Percentiles rank a stretch among this genome's conserved stretches.
Evolutionary conservation across 2,888 invertebrate genomes (phyloP).

Genomic region (Campaea margaritaria): DNA sequence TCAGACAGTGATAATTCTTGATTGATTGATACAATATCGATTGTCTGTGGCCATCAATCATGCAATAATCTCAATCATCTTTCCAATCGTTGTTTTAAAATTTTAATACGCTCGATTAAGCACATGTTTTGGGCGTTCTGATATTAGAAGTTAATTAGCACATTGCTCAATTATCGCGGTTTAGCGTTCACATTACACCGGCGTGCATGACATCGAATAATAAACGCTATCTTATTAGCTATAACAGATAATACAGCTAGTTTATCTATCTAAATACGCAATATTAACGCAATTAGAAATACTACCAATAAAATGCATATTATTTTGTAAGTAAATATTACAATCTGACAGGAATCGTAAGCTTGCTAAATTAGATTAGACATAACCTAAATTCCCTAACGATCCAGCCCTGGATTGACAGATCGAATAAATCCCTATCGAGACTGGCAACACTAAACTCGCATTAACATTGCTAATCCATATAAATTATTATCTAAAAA

Average conservation of each 20-base stretch:
- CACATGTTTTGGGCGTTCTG: no score
- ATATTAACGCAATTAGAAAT: slow-evolving; percentile 2
- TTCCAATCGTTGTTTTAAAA: no score
- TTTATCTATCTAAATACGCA: background rate
- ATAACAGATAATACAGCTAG: slow-evolving; percentile 18
- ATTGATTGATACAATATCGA: no score
- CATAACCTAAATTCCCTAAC: slow-evolving; percentile 17
- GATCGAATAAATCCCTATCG: slow-evolving; percentile 24
- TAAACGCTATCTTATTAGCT: slow-evolving; percentile 4
- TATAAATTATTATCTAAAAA: slow-evolving; percentile 75
- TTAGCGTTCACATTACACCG: background rate
- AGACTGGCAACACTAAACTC: slow-evolving; percentile 41
- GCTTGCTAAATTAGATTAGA: slow-evolving; percentile 8
- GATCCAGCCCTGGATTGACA: slow-evolving; percentile 23
- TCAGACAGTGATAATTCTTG: no score
- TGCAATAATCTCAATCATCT: no score
- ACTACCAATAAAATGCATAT: slow-evolving; percentile 10
- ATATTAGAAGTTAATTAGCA: background rate
- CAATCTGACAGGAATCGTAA: slow-evolving; percentile 12
- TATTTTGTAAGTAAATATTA: slow-evolving; percentile 11
- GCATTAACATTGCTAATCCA: slow-evolving; percentile 67
- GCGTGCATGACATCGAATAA: background rate
- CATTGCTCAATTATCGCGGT: background rate
- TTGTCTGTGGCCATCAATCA: no score
- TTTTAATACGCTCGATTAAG: no score